Evolutionary conservation across 1,140 invertebrate species (phyloP), one percentile per base, ranked within the genome.

Genomic region (Polypedilum pembai): DNA sequence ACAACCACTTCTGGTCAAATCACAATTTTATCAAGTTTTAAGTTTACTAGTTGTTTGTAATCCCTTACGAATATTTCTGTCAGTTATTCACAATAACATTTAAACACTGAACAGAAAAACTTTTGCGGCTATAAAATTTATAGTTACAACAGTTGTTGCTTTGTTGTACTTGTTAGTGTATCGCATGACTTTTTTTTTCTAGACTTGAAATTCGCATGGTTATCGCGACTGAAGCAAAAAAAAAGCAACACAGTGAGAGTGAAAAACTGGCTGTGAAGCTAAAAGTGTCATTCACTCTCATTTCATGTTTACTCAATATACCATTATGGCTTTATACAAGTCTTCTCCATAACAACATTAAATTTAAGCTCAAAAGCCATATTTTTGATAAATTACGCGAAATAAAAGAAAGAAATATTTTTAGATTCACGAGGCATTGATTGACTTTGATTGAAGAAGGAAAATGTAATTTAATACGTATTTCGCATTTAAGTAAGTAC

Each of bases 401-500:
- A 45, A 45, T 45, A 45, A 45, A 45, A 45, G 15, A 45, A 8
- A 45, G 41, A 45, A 45, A 33, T 33, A 33, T 33, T 33, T 33
- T 45, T 4, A 45, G 12, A n/a, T 56, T n/a, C 45, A 56, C 45
- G 8, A 56, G 12, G 45, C 45, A 56, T 56, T 56, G 45, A 56
- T 56, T 56, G 45, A 56, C 45, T 15, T 56, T 56, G 8, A 56
- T 56, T 56, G 45, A 56, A 56, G 45, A 56, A 56, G 45, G 12
- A 56, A 56, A 56, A 56, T 56, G 45, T 56, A 56, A 56, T 56
- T 56, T 56, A 56, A 56, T 56, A 56, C n/a, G 24, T 33, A 33
- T 56, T 56, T 56, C 45, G 12, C 45, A 56, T 56, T 56, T 56
- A 56, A n/a, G 24, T 33, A 33, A 33, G 24, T 33, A 33, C 24